Percentiles rank a stretch among this genome's conserved stretches.
These are phyloP conservation scores for Microcebus tavaratra DNA, from an alignment of 2,113 vertebrate genomes.

Conservation along the genomic window DNA sequence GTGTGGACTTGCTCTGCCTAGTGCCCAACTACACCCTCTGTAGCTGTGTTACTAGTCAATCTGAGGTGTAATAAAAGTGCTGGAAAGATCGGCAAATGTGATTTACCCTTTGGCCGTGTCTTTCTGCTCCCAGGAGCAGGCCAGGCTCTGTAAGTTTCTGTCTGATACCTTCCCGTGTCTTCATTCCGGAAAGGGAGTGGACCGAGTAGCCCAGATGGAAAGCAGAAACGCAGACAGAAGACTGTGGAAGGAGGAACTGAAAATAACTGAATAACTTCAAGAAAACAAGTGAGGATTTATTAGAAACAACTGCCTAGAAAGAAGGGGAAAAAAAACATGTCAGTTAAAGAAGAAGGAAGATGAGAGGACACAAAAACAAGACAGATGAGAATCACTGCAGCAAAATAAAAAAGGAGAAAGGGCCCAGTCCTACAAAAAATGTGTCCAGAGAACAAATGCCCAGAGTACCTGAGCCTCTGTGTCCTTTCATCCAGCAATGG, in stretches of 20 bases:
- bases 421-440: neutral
- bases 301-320: conserved; percentile 60
- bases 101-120: neutral
- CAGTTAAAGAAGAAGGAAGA: conserved; percentile 25
- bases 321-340: neutral
- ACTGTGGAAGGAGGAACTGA: conserved; percentile 31
- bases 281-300: conserved; percentile 64
- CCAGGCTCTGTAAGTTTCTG: neutral
- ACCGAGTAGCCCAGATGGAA: conserved; percentile 41
- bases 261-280: conserved; percentile 65
- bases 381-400: conserved; percentile 22
- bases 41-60: neutral
- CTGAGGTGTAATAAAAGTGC: neutral
- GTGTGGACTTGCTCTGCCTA: neutral
- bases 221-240: conserved; percentile 49
- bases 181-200: conserved; percentile 30
- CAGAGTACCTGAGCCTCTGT: neutral
- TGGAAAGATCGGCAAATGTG: neutral
- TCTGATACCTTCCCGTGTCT: conserved; percentile 15
- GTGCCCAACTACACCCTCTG: neutral
- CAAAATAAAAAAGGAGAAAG: neutral
- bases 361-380: conserved; percentile 46
- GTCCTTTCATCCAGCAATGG: neutral
- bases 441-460: neutral
- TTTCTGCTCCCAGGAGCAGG: neutral